These are phyloP conservation scores for Drosophila eugracilis DNA, from an alignment of 1,140 invertebrate species.

Conservation along the genomic window DNA sequence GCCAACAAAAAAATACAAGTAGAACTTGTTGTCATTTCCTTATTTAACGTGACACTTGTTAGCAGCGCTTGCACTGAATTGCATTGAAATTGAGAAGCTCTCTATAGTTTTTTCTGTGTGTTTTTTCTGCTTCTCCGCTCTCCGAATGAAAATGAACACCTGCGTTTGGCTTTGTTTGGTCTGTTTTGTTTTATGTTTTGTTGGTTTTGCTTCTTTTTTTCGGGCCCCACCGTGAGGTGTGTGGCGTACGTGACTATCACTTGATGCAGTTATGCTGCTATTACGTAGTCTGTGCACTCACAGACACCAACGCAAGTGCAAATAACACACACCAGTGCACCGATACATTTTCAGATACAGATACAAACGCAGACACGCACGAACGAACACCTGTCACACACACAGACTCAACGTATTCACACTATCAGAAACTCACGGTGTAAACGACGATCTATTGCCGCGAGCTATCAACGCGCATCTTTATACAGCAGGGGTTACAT, in stretches of 20 bases:
- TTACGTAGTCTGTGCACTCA: constrained; percentile 72
- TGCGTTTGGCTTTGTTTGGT: constrained; percentile 43
- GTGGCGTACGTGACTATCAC: constrained; percentile 72
- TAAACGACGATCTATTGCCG: constrained; percentile 55
- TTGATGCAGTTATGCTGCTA: constrained; percentile 76
- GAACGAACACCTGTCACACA: constrained; percentile 70
- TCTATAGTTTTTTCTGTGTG: no score
- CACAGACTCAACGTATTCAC: constrained; percentile 21
- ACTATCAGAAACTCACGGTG: neutral
- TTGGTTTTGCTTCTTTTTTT: constrained; percentile 37
- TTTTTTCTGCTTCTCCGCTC: neutral
- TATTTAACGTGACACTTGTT: constrained; percentile 80
- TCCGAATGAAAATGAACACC: constrained; percentile 69
- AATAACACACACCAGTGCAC: no score
- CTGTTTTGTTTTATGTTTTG: constrained; percentile 43
- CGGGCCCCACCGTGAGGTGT: constrained; percentile 32
- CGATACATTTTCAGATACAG: constrained; percentile 19
- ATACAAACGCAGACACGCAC: constrained; percentile 47
- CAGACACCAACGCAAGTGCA: constrained; percentile 21
- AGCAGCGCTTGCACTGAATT: constrained; percentile 35
- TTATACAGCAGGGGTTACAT: constrained; percentile 4
- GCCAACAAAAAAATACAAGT: constrained; percentile 29
- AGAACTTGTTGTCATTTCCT: constrained; percentile 75
- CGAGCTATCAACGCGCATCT: constrained; percentile 21
- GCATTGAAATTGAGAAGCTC: constrained; percentile 76